Evolutionary conservation across 2,113 vertebrate genomes (phyloP).

Genomic region (Nesospiza acunhae): DNA sequence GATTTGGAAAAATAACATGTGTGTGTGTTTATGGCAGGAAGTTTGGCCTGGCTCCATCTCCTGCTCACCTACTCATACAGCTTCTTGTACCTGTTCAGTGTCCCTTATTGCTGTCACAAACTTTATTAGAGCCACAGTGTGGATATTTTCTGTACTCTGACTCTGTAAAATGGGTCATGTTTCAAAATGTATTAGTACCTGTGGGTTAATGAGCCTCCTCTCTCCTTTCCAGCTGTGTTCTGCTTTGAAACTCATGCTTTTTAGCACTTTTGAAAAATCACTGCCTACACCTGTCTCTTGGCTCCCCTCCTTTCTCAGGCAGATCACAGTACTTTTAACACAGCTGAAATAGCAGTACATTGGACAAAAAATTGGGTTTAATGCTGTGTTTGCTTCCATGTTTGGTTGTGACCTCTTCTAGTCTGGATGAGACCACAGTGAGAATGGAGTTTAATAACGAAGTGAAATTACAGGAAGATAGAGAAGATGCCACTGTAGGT

Average conservation of each 20-base stretch:
- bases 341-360: not conserved
- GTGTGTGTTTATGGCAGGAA: not conserved
- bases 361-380: not conserved
- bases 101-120: not conserved
- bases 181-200: constrained; percentile 7
- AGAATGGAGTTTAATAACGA: constrained; percentile 11
- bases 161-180: not conserved
- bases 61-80: not conserved
- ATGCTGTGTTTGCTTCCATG: not conserved
- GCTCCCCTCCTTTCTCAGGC: not conserved
- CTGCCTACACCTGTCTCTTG: not conserved
- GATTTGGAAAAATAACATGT: not conserved
- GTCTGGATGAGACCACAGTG: not conserved
- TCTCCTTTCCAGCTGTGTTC: not conserved
- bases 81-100: not conserved
- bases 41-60: not conserved
- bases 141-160: not conserved
- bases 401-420: not conserved
- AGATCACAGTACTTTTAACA: not conserved
- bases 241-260: constrained; percentile 18
- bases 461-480: not conserved
- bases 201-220: not conserved
- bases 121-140: not conserved
- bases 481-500: not conserved
- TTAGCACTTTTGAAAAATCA: not conserved